Conservation (phyloP, 2,113 vertebrate species). For the Chroicocephalus ridibundus region DNA sequence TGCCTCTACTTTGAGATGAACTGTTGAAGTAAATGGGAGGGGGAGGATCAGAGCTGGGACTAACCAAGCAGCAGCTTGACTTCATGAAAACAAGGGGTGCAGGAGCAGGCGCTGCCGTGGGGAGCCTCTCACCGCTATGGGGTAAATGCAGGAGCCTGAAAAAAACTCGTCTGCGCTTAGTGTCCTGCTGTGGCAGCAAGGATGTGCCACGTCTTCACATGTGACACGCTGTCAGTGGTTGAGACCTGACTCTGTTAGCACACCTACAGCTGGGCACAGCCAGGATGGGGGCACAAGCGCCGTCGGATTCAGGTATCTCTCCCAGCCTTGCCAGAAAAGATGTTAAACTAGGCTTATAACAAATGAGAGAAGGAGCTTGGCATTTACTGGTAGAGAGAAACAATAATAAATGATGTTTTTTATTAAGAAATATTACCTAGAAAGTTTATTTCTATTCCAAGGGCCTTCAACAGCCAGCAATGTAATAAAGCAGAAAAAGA, state of each 20-base stretch:
- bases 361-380: slow-evolving; percentile 31
- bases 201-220: background rate
- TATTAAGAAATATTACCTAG: slow-evolving; percentile 69
- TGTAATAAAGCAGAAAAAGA: slow-evolving; percentile 52
- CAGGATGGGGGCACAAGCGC: background rate
- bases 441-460: slow-evolving; percentile 54
- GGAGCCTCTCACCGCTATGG: background rate
- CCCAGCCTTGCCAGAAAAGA: background rate
- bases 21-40: background rate
- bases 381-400: slow-evolving; percentile 38
- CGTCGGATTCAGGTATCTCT: background rate
- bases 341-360: background rate
- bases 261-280: background rate
- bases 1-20: background rate
- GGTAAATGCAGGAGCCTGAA: background rate
- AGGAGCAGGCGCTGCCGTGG: background rate
- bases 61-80: background rate
- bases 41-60: background rate
- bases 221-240: fast-evolving
- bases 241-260: background rate
- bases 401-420: slow-evolving; percentile 69
- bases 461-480: slow-evolving; percentile 8
- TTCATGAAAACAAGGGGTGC: background rate
- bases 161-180: background rate
- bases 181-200: background rate